Percentiles rank a stretch among this genome's conserved stretches.
Conservation (phyloP, 2,113 vertebrate species). For the Turdus rufiventris region DNA sequence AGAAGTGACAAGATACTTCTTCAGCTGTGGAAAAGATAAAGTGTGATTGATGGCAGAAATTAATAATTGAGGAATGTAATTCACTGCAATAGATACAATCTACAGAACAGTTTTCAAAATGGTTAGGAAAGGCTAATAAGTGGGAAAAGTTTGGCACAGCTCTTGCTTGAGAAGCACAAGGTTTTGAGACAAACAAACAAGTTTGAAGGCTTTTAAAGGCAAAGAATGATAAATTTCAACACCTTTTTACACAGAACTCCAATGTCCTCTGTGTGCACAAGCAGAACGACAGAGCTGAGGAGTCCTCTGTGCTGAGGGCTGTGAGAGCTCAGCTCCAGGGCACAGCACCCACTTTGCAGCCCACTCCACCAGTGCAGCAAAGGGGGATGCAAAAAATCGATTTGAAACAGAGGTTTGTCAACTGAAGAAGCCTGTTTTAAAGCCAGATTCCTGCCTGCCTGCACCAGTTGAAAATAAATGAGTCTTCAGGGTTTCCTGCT, state of each 20-base stretch:
- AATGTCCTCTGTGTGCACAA: neutral
- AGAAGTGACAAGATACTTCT: conserved; percentile 51
- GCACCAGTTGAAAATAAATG: neutral
- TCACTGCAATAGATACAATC: neutral
- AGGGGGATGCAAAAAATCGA: neutral
- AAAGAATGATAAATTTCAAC: neutral
- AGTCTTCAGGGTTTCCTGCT: neutral
- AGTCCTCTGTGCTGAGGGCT: fast-evolving
- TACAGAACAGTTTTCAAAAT: neutral
- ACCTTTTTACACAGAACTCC: neutral
- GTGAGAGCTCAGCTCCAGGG: neutral
- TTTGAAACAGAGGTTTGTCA: neutral
- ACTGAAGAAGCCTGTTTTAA: neutral
- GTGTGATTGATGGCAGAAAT: conserved; percentile 58
- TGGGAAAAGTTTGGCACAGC: neutral
- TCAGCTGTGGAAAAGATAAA: conserved; percentile 35
- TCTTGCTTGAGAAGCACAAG: neutral
- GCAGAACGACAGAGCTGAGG: neutral
- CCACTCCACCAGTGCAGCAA: neutral
- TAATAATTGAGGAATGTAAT: conserved; percentile 40
- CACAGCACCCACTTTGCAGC: neutral
- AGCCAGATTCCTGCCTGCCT: neutral
- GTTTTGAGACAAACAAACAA: neutral
- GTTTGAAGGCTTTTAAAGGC: neutral
- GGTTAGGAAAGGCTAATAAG: neutral